Conservation (phyloP, 1,140 invertebrate species). For the Vanessa atalanta region DNA sequence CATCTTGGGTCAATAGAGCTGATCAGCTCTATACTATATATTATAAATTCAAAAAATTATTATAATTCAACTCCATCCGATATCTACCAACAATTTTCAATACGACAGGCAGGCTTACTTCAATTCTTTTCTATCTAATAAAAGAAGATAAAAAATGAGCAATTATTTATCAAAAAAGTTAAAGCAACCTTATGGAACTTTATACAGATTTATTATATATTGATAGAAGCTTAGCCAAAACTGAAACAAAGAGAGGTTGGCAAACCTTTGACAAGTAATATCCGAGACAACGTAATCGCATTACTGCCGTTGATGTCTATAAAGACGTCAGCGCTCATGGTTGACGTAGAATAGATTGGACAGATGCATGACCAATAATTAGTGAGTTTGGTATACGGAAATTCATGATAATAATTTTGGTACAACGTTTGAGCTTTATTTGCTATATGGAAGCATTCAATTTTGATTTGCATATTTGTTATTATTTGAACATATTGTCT, state of each 20-base stretch:
- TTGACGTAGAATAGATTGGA: conserved; percentile 1
- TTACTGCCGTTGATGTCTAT: conserved; percentile 19
- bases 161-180: no score
- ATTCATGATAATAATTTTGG: neutral
- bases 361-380: neutral
- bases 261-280: conserved; percentile 27
- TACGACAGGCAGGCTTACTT: no score
- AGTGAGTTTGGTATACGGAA: neutral
- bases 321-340: conserved; percentile 4
- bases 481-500: no score
- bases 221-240: conserved; percentile 5
- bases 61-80: no score
- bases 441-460: neutral
- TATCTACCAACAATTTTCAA: no score
- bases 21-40: no score
- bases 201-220: neutral
- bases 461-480: no score
- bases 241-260: conserved; percentile 16
- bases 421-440: neutral
- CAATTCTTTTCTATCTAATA: neutral
- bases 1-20: no score
- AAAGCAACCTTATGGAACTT: no score
- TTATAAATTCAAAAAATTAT: no score
- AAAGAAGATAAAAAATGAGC: neutral
- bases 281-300: conserved; percentile 22